Conservation (phyloP, 2,797 vertebrate species). For the Scomberomorus guttatus region DNA sequence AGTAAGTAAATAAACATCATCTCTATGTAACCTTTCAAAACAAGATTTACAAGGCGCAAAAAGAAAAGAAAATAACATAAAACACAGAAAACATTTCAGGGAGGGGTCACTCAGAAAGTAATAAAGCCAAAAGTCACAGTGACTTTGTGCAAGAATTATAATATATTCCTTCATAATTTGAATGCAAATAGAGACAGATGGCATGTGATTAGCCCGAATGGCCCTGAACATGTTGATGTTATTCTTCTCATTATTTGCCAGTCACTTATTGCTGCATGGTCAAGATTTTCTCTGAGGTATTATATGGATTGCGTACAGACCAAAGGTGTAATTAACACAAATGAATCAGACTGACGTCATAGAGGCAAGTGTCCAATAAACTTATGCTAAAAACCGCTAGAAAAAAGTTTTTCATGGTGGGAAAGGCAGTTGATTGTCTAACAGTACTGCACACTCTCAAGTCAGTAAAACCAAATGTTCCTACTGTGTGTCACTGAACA, state of each 20-base stretch:
- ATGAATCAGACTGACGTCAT: slow-evolving; percentile 18
- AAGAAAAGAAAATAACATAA: neutral
- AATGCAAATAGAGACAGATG: slow-evolving; percentile 60
- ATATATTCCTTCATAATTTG: slow-evolving; percentile 25
- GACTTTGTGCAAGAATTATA: neutral
- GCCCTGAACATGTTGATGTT: slow-evolving; percentile 44
- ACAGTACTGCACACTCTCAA: neutral
- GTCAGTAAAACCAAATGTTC: neutral
- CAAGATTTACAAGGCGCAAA: neutral
- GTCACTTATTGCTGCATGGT: slow-evolving; percentile 20
- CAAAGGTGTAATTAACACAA: slow-evolving; percentile 28
- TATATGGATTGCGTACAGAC: slow-evolving; percentile 9
- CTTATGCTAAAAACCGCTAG: neutral
- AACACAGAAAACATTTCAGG: neutral
- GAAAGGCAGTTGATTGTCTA: neutral
- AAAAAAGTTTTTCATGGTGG: neutral
- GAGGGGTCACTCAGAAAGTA: neutral
- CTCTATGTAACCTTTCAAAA: neutral
- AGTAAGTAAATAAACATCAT: neutral
- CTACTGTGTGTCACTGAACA: neutral
- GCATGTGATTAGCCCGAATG: slow-evolving; percentile 39
- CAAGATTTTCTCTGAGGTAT: slow-evolving; percentile 9
- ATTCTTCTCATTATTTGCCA: slow-evolving; percentile 47
- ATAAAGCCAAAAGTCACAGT: slow-evolving; percentile 15
- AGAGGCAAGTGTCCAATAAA: slow-evolving; percentile 17